phyloP scores from a whole-genome alignment of 2,113 vertebrate species.

The Spea multiplicata region DNA sequence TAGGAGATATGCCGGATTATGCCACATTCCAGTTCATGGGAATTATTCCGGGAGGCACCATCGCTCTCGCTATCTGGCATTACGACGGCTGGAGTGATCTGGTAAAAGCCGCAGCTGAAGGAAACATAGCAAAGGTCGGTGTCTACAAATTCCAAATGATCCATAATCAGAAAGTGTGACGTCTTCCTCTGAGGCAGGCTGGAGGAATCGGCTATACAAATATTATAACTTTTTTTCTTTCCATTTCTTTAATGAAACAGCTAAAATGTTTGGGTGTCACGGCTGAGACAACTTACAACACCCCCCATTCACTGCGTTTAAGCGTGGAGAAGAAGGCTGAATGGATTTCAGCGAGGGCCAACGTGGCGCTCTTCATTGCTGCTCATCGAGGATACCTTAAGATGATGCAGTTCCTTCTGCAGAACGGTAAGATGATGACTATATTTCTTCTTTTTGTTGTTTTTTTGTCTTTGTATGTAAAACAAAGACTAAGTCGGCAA shows the following conservation, averaged over 20 bases:
- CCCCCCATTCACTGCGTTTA: background rate
- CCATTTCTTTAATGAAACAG: conserved; percentile 43
- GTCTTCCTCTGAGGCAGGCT: no score
- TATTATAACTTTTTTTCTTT: background rate
- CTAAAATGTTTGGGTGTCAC: conserved; percentile 50
- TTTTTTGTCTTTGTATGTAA: no score
- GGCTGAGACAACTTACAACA: background rate
- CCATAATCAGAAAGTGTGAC: no score
- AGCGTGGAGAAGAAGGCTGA: background rate
- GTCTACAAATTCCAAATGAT: background rate
- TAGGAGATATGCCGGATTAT: conserved; percentile 61
- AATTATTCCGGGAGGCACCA: conserved; percentile 55
- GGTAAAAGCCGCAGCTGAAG: conserved; percentile 59
- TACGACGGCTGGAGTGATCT: conserved; percentile 61
- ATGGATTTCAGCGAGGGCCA: conserved; percentile 51
- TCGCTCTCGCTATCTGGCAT: conserved; percentile 62
- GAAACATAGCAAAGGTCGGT: conserved; percentile 57
- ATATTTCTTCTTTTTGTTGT: background rate
- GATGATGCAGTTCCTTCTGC: conserved; percentile 56
- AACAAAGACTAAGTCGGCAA: no score
- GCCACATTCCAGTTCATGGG: conserved; percentile 55
- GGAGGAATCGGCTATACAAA: background rate
- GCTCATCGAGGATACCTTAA: conserved; percentile 53
- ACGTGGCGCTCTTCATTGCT: conserved; percentile 56
- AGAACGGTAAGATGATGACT: conserved; percentile 55